Percentiles rank a stretch among this genome's conserved stretches.
Conservation (phyloP, 2,113 vertebrate genomes). For the Protomyctophum bolini region DNA sequence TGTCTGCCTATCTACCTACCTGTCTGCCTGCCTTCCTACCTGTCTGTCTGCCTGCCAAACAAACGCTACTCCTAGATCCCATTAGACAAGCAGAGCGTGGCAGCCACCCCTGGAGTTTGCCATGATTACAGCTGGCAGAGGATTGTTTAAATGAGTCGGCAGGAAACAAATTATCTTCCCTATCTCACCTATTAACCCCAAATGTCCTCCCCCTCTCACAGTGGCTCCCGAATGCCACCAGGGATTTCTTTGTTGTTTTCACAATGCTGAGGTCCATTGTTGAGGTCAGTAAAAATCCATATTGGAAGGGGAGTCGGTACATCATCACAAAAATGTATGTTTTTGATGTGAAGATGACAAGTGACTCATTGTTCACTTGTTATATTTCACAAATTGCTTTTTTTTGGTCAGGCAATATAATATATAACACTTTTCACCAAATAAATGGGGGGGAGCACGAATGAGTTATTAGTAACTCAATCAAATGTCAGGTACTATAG, state of each 20-base stretch:
- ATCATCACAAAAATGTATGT: background rate
- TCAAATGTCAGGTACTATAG: constrained; percentile 43
- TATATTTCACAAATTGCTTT: too few relatives aligned
- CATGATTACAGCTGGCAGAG: constrained; percentile 16
- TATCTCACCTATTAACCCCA: constrained; percentile 4
- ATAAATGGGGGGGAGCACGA: too few relatives aligned
- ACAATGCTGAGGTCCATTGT: background rate
- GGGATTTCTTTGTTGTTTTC: too few relatives aligned
- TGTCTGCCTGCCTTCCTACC: background rate
- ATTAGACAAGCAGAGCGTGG: constrained; percentile 44
- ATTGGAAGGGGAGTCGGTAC: background rate
- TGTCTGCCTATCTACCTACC: too few relatives aligned
- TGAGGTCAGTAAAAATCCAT: background rate
- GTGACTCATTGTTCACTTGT: too few relatives aligned
- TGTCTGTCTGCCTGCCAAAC: constrained; percentile 8
- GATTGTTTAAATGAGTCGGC: constrained; percentile 33
- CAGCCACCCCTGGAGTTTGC: constrained; percentile 25
- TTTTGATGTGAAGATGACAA: background rate
- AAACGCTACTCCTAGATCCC: constrained; percentile 23
- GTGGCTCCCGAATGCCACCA: background rate
- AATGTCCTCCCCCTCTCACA: background rate
- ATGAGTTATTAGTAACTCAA: background rate
- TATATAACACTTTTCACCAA: too few relatives aligned
- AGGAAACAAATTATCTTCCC: background rate
- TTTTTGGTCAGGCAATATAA: too few relatives aligned